Conservation (phyloP, 2,797 vertebrate genomes). For the Luscinia megarhynchos region DNA sequence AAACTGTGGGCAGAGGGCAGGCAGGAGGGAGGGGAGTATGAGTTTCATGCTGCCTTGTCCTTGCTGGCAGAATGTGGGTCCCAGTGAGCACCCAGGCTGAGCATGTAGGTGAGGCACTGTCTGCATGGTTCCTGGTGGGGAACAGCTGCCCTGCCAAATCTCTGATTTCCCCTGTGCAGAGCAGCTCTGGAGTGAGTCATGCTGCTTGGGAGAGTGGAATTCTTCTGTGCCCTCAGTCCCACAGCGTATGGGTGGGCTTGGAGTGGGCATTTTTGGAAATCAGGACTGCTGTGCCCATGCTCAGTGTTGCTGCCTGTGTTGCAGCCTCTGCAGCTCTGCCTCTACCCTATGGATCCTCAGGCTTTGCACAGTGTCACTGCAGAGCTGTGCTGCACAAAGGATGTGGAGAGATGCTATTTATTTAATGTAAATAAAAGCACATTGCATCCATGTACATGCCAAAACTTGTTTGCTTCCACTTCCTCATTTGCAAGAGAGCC, state of each 20-base stretch:
- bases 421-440: not conserved
- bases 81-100: not conserved
- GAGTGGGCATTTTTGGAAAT: not conserved
- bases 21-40: fast-evolving
- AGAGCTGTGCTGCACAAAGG: not conserved
- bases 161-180: not conserved
- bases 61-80: not conserved
- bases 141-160: not conserved
- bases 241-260: fast-evolving
- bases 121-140: not conserved
- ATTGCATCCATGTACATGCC: not conserved
- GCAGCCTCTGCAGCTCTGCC: not conserved
- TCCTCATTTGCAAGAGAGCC: not conserved
- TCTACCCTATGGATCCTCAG: fast-evolving
- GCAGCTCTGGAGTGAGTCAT: not conserved
- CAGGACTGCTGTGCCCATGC: not conserved
- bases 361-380: not conserved
- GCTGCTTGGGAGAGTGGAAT: not conserved
- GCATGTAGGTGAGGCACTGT: fast-evolving
- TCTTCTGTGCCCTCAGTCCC: not conserved
- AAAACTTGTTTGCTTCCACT: not conserved
- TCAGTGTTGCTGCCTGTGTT: not conserved
- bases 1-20: not conserved
- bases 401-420: not conserved
- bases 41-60: fast-evolving